Evolutionary conservation across 2,888 invertebrate genomes (phyloP).

Genomic region (Digitonthophagus gazella): DNA sequence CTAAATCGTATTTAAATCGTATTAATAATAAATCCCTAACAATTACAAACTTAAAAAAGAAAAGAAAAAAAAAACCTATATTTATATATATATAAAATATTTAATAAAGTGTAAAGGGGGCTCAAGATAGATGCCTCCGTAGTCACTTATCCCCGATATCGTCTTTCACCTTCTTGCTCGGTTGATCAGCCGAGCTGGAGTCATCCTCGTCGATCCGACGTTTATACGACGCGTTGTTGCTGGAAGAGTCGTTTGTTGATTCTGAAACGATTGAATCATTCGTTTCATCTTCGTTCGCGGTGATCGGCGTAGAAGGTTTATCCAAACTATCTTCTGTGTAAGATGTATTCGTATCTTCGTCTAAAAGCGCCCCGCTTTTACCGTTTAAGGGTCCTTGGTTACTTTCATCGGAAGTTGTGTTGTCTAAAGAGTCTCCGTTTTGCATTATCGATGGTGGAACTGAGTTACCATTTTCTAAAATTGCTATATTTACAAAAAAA

Average conservation of each 20-base stretch:
- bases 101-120: too few species aligned
- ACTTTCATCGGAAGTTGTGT: conserved; percentile 69
- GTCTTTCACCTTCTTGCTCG: conserved; percentile 55
- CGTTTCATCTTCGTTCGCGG: conserved; percentile 54
- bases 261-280: conserved; percentile 54
- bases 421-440: conserved; percentile 53
- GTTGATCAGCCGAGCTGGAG: conserved; percentile 52
- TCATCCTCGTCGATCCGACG: conserved; percentile 47
- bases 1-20: too few species aligned
- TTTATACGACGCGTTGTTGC: conserved; percentile 34
- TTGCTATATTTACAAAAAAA: conserved; percentile 25
- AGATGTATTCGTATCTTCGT: conserved; percentile 71
- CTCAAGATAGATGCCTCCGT: too few species aligned
- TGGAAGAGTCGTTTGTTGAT: conserved; percentile 51
- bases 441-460: conserved; percentile 44
- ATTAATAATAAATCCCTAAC: too few species aligned
- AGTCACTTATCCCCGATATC: conserved; percentile 56
- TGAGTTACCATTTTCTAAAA: conserved; percentile 49
- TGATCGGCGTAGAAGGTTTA: conserved; percentile 60
- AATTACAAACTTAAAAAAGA: too few species aligned
- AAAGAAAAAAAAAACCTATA: too few species aligned
- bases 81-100: too few species aligned
- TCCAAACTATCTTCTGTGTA: conserved; percentile 75
- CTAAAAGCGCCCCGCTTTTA: conserved; percentile 55
- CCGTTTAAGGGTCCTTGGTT: conserved; percentile 67